A percentile compares a stretch with the other conserved stretches of the same genome.
phyloP scores from a whole-genome alignment of 2,888 invertebrate genomes.

The Pocota personata region DNA sequence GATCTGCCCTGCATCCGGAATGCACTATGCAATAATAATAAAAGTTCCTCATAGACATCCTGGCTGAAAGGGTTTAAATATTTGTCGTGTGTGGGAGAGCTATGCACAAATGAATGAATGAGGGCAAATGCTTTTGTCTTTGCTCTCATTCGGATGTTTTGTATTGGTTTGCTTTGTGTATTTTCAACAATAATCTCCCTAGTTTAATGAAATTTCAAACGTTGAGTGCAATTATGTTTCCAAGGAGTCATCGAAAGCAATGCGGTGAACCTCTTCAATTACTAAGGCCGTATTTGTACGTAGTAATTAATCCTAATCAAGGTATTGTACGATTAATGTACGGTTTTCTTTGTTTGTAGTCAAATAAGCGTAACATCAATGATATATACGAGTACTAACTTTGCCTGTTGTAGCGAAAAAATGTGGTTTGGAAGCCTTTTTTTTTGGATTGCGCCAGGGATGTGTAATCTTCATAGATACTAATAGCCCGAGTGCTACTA shows the following conservation, averaged over 20 bases:
- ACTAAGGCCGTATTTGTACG: not conserved
- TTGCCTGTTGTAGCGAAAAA: not conserved
- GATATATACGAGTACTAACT: not conserved
- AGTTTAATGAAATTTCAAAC: not conserved
- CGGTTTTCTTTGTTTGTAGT: not conserved
- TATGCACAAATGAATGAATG: slow-evolving; percentile 3
- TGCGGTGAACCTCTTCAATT: not conserved
- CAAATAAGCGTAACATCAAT: too few relatives aligned
- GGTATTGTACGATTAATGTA: not conserved
- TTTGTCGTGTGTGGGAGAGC: not conserved
- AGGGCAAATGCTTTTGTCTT: slow-evolving; percentile 27
- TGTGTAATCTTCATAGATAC: too few relatives aligned
- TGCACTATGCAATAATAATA: slow-evolving; percentile 37
- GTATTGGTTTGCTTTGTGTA: slow-evolving; percentile 4
- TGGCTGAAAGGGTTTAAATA: slow-evolving; percentile 40
- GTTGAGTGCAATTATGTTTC: slow-evolving; percentile 8
- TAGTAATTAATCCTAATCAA: not conserved
- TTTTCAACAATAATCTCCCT: not conserved
- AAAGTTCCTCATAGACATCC: slow-evolving; percentile 12
- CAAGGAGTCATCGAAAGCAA: not conserved
- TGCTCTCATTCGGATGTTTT: slow-evolving; percentile 22
- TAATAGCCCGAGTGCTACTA: too few relatives aligned
- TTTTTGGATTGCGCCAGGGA: too few relatives aligned
- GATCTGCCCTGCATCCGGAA: not conserved
- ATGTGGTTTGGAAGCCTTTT: too few relatives aligned